Conservation (phyloP, 2,797 vertebrate genomes). For the Cossypha caffra region DNA sequence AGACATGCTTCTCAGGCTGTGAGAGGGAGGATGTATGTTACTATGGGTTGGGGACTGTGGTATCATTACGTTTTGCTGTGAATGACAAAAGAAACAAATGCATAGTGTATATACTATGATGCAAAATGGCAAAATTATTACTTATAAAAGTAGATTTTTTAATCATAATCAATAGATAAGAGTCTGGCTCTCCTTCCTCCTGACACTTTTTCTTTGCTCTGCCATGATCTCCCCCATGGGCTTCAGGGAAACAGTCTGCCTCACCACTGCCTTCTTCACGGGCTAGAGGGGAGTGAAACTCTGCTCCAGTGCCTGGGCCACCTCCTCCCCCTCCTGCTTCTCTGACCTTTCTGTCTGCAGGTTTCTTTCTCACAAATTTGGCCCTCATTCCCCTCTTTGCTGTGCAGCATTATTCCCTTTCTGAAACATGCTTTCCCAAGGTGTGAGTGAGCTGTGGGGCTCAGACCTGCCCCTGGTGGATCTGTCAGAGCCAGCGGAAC, state of each 20-base stretch:
- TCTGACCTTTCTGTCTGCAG: background rate
- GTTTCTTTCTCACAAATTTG: background rate
- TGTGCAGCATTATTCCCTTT: background rate
- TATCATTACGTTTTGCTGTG: background rate
- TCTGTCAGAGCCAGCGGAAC: fast-evolving
- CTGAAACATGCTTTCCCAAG: fast-evolving
- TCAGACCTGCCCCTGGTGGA: fast-evolving
- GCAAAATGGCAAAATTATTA: background rate
- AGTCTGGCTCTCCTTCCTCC: background rate
- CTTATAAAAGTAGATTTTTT: background rate
- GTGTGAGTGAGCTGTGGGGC: fast-evolving
- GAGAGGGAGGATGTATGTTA: fast-evolving
- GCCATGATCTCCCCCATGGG: fast-evolving
- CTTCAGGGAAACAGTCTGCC: background rate
- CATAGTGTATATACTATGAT: background rate
- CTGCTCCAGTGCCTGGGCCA: background rate
- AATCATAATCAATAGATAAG: background rate
- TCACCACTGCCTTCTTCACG: fast-evolving
- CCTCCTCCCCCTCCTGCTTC: background rate
- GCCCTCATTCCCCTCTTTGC: background rate
- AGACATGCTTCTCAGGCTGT: fast-evolving
- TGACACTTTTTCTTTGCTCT: background rate
- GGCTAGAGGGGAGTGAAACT: background rate
- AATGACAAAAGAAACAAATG: background rate
- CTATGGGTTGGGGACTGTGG: fast-evolving